phyloP scores from a whole-genome alignment of 1,140 invertebrate genomes.

The Drosophila equinoxialis region DNA sequence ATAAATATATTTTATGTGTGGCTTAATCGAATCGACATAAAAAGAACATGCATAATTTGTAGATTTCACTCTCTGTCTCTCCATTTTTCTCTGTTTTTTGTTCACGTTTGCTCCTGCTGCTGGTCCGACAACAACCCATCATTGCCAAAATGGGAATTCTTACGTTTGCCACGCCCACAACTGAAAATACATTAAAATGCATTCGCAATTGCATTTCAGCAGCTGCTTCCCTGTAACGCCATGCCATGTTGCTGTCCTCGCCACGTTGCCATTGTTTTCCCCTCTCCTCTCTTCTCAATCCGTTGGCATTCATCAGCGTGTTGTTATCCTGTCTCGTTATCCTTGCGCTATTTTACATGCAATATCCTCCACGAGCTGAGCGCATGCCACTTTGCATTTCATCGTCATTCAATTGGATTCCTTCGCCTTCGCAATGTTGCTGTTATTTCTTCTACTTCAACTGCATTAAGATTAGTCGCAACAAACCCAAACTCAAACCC shows the following conservation, averaged over 20 bases:
- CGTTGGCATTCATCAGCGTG: constrained; percentile 67
- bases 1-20: background rate
- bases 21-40: background rate
- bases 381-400: constrained; percentile 57
- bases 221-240: constrained; percentile 12
- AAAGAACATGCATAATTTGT: background rate
- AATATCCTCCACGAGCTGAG: constrained; percentile 33
- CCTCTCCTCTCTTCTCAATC: constrained; percentile 13
- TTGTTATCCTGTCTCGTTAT: constrained; percentile 69
- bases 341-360: constrained; percentile 53
- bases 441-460: constrained; percentile 12
- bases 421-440: constrained; percentile 1
- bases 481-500: background rate
- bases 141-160: constrained; percentile 53
- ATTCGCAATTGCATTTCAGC: constrained; percentile 52
- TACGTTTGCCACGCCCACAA: constrained; percentile 20
- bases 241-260: too few species aligned
- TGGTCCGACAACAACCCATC: too few species aligned
- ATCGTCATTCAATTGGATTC: constrained; percentile 20
- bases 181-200: constrained; percentile 73
- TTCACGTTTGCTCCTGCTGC: constrained; percentile 3
- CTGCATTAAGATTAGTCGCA: constrained; percentile 45
- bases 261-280: background rate
- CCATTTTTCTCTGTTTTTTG: constrained; percentile 1
- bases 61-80: background rate